phyloP scores from a whole-genome alignment of 2,797 vertebrate species.

The Tokudaia muenninki region DNA sequence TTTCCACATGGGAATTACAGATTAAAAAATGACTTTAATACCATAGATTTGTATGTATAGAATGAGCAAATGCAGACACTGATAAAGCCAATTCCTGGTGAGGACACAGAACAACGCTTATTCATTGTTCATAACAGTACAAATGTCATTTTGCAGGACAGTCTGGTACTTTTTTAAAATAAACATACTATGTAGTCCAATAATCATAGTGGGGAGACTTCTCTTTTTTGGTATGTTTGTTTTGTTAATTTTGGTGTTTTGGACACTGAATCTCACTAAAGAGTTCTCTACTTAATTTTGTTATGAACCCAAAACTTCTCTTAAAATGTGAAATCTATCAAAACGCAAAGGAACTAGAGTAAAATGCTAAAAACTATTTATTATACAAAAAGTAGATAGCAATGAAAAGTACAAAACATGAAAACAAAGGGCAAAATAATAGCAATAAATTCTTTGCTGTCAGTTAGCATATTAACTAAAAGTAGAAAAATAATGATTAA shows the following conservation, averaged over 20 bases:
- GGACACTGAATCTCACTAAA: not conserved
- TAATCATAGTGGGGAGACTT: not conserved
- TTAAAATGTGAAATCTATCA: not conserved
- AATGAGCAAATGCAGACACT: not conserved
- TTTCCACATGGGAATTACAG: not conserved
- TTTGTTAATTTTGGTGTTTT: not conserved
- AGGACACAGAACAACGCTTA: not conserved
- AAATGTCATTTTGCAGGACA: not conserved
- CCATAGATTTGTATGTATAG: not conserved
- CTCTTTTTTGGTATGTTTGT: not conserved
- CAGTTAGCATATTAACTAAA: not conserved
- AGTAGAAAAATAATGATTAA: slow-evolving; percentile 21
- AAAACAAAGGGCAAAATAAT: not conserved
- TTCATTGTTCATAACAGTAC: not conserved
- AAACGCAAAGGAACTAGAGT: not conserved
- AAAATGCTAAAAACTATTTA: not conserved
- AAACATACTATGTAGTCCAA: not conserved
- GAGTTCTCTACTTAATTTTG: not conserved
- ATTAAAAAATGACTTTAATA: not conserved
- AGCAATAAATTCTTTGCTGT: not conserved
- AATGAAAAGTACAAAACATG: not conserved
- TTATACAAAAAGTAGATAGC: not conserved
- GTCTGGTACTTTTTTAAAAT: not conserved
- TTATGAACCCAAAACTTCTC: not conserved
- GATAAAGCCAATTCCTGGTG: not conserved